phyloP scores from a whole-genome alignment of 1,140 invertebrate genomes.

The Drosophila athabasca region DNA sequence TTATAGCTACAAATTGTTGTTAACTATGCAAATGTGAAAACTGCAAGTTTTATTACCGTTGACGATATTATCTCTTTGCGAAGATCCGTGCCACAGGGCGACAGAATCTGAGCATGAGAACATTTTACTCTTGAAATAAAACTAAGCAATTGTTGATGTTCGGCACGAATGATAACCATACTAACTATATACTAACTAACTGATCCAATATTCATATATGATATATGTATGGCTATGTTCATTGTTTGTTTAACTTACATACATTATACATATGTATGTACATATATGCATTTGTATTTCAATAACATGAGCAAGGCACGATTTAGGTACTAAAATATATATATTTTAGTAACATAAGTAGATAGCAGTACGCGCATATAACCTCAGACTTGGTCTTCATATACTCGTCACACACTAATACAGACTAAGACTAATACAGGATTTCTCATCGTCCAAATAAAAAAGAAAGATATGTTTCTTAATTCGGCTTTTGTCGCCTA shows the following conservation, averaged over 20 bases:
- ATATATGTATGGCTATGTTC: slow-evolving; percentile 28
- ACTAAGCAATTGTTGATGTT: slow-evolving; percentile 79
- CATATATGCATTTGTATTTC: slow-evolving; percentile 45
- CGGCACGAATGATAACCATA: slow-evolving; percentile 69
- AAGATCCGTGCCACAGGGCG: slow-evolving; percentile 44
- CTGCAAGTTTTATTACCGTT: slow-evolving; percentile 82
- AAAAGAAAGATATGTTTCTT: no score
- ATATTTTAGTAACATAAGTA: slow-evolving; percentile 42
- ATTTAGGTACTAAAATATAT: slow-evolving; percentile 56
- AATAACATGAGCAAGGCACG: slow-evolving; percentile 59
- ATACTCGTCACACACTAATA: slow-evolving; percentile 32
- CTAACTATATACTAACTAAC: slow-evolving; percentile 37
- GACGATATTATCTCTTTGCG: slow-evolving; percentile 73
- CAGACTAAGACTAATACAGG: background rate
- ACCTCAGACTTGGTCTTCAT: slow-evolving; percentile 79
- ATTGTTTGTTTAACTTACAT: slow-evolving; percentile 11
- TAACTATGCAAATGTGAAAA: slow-evolving; percentile 53
- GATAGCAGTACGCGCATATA: slow-evolving; percentile 65
- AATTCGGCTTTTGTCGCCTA: no score
- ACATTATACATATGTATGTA: slow-evolving; percentile 21
- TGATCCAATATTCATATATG: slow-evolving; percentile 34
- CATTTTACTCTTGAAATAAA: slow-evolving; percentile 62
- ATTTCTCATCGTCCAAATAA: background rate
- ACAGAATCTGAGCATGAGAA: slow-evolving; percentile 35
- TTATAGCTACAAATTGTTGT: slow-evolving; percentile 62